These are phyloP conservation scores for Anoplolepis gracilipes DNA, from an alignment of 1,140 invertebrate species.

Conservation along the genomic window DNA sequence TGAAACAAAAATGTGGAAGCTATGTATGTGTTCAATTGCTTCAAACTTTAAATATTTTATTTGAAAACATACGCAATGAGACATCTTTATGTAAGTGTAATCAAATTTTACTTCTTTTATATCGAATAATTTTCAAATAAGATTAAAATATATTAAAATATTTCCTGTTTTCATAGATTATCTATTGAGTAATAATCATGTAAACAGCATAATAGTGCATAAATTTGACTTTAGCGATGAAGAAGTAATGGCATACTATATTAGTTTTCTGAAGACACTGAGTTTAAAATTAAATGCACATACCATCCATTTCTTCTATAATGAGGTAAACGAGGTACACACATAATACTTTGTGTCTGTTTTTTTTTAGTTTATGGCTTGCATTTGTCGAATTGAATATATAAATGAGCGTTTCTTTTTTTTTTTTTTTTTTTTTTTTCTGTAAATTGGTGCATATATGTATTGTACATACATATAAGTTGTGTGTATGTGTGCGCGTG, in stretches of 20 bases:
- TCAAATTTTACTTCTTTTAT: slow-evolving; percentile 9
- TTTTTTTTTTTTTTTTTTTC: background rate
- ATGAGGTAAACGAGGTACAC: slow-evolving; percentile 93
- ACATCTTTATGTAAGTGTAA: slow-evolving; percentile 97
- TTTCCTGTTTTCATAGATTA: slow-evolving; percentile 94
- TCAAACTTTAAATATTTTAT: slow-evolving; percentile 99
- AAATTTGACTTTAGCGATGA: slow-evolving; percentile 99
- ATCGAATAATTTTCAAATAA: background rate
- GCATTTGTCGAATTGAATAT: slow-evolving; percentile 9
- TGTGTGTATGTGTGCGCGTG: too few relatives aligned
- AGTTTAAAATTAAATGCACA: slow-evolving; percentile 99
- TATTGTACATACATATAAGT: too few relatives aligned
- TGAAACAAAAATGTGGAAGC: slow-evolving; percentile 98
- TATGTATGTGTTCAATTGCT: slow-evolving; percentile 99
- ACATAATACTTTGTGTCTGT: slow-evolving; percentile 64
- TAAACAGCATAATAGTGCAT: slow-evolving; percentile 99
- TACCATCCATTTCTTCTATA: slow-evolving; percentile 99
- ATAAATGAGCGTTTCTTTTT: background rate
- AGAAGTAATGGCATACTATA: slow-evolving; percentile 99
- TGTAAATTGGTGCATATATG: background rate
- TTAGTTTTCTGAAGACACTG: slow-evolving; percentile 99
- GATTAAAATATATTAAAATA: slow-evolving; percentile 39
- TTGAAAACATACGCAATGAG: slow-evolving; percentile 99
- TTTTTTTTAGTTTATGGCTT: slow-evolving; percentile 42
- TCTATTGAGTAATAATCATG: slow-evolving; percentile 99